Base-by-base conservation (phyloP, 1,140 invertebrate genomes). In the Agraylea sexmaculata region DNA sequence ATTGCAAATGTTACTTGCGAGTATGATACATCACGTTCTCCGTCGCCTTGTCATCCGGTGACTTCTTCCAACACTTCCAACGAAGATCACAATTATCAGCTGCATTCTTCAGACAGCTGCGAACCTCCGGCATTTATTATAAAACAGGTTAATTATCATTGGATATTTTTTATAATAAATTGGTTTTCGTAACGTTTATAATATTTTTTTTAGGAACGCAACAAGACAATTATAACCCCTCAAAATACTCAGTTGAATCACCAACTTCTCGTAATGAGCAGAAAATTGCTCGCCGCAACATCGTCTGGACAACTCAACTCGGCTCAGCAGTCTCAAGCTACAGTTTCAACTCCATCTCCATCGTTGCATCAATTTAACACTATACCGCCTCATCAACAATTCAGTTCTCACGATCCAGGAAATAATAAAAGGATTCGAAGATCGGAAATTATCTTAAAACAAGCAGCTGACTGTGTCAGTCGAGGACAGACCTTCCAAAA, bases 401-500 rank as follows among this genome's bases (percentile, higher is more conserved):
- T 13, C 5, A 13, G 12, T 13, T 30, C 16, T 13, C 7, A 40
- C 4, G 37, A 43, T 20, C 38, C 33, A 6, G 39, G 50, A n/a
- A 54, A 61, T 59, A 59, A 64, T 13, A 49, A 45, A 33, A 34
- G 73, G 51, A 75, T 80, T 36, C 64, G 78, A 8, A 66, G 77
- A 37, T 77, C 80, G 11, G 82, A 86, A 56, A 78, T 78, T 21
- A 75, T 82, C 51, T 53, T 86, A 16, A 74, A 78, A 2, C 73
- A 80, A 53, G 82, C 82, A 3, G 82, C 81, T 1, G 81, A 86
- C 53, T 80, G 80, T 58, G 80, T 85, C 20, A 78, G 77, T 8
- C 72, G 78, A 15, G 81, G 81, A 10, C 80, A 80, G 65, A 84
- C 82, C 50, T 84, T 84, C 68, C 81, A 84, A 60, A 83, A 78